Conservation (phyloP, 1,140 invertebrate genomes). For the Lutraria rhynchaena region DNA sequence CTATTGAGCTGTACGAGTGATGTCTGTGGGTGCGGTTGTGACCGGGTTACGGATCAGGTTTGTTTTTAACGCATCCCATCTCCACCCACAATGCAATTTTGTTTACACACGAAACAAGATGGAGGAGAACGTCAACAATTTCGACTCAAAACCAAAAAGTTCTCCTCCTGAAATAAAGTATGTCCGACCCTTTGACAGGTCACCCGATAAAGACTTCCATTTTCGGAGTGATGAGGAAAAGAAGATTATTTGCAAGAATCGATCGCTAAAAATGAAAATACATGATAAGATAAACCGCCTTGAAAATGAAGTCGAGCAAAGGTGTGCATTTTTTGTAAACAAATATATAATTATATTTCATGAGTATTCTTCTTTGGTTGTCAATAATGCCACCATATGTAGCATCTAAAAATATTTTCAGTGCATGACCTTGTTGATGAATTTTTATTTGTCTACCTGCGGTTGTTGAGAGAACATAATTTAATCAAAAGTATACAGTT, state of each 20-base stretch:
- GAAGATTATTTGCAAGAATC: constrained; percentile 54
- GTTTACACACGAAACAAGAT: constrained; percentile 60
- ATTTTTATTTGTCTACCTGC: too few species aligned
- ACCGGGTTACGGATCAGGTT: background rate
- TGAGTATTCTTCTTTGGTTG: too few species aligned
- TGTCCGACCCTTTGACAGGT: constrained; percentile 56
- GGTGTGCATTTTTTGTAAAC: background rate
- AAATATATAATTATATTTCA: too few species aligned
- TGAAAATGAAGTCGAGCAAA: constrained; percentile 48
- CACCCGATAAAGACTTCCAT: constrained; percentile 63
- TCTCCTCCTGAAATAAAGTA: constrained; percentile 35
- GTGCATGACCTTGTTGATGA: too few species aligned
- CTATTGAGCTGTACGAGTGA: too few species aligned
- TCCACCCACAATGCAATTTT: constrained; percentile 57
- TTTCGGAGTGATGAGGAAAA: constrained; percentile 44
- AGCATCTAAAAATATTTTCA: too few species aligned
- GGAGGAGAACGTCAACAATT: constrained; percentile 47
- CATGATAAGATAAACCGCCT: constrained; percentile 57
- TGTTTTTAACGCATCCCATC: constrained; percentile 12
- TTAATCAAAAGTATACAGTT: too few species aligned
- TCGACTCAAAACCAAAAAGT: constrained; percentile 9
- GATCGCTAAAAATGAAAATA: constrained; percentile 48
- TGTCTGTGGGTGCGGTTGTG: too few species aligned
- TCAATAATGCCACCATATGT: too few species aligned
- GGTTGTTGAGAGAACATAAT: too few species aligned